Evolutionary conservation across 2,888 invertebrate species (phyloP).

Genomic region (Cosmia trapezina): DNA sequence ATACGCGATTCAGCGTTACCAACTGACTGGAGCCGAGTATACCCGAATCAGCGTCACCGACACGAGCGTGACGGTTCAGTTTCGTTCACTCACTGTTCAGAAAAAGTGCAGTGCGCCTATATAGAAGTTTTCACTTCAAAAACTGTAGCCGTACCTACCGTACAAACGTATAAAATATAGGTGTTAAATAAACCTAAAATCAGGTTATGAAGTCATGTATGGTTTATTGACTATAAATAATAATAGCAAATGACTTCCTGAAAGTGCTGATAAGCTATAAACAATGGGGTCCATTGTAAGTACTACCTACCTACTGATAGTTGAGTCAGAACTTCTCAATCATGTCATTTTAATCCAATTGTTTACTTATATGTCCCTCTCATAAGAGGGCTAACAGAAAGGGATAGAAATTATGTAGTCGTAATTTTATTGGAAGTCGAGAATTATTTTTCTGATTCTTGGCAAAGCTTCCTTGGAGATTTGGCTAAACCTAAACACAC

Average conservation of each 20-base stretch:
- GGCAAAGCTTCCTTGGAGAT: too few species aligned
- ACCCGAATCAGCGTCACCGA: too few species aligned
- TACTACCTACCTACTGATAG: background rate
- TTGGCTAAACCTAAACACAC: too few species aligned
- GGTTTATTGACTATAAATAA: background rate
- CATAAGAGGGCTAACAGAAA: constrained; percentile 1
- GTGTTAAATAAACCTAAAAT: too few species aligned
- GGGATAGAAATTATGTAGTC: background rate
- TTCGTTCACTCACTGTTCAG: too few species aligned
- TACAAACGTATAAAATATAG: too few species aligned
- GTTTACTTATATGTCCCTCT: background rate
- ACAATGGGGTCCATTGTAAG: background rate
- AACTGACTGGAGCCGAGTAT: too few species aligned
- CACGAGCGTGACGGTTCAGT: too few species aligned
- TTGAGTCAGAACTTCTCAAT: background rate
- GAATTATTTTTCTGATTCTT: background rate
- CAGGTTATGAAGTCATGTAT: background rate
- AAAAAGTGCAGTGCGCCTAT: too few species aligned
- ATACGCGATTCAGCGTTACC: too few species aligned
- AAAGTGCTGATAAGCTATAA: background rate
- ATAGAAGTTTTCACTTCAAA: too few species aligned
- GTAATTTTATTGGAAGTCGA: background rate
- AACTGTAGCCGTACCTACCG: too few species aligned
- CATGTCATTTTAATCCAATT: background rate
- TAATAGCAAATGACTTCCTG: background rate